Evolutionary conservation across 92 coral and sea anemone species (phyloP).

Genomic region (Zoanthus gigantus): DNA sequence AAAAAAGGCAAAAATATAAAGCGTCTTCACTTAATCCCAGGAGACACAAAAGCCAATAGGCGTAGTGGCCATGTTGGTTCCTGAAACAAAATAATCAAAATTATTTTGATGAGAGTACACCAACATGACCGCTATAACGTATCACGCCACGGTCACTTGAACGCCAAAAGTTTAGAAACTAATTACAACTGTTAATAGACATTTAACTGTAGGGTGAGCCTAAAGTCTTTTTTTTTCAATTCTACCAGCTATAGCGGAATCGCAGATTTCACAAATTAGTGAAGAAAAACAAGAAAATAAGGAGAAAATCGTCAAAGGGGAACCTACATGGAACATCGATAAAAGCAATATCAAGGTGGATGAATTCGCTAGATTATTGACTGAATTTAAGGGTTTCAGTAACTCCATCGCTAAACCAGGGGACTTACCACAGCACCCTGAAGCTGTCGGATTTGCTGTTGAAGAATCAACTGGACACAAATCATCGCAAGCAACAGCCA

Average conservation of each 20-base stretch:
- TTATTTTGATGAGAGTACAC: too few species aligned
- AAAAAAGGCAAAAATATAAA: too few species aligned
- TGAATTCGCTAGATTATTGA: slow-evolving; percentile 93
- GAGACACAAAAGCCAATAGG: too few species aligned
- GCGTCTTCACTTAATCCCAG: too few species aligned
- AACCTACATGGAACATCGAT: background rate
- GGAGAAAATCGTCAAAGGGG: background rate
- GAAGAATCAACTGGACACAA: background rate
- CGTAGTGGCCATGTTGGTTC: too few species aligned
- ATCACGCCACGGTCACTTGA: too few species aligned
- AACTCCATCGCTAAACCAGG: slow-evolving; percentile 29
- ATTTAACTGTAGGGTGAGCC: too few species aligned
- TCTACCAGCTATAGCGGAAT: background rate
- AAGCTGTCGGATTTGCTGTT: slow-evolving; percentile 40
- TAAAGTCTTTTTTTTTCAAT: background rate
- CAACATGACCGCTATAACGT: too few species aligned
- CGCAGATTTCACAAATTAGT: background rate
- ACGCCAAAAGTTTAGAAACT: too few species aligned
- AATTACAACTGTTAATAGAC: too few species aligned
- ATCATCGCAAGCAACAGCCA: background rate
- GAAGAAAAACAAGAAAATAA: slow-evolving; percentile 7
- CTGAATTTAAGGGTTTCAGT: slow-evolving; percentile 88
- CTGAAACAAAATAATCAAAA: too few species aligned
- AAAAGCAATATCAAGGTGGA: slow-evolving; percentile 62
- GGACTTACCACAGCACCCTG: slow-evolving; percentile 66